phyloP scores from a whole-genome alignment of 1,140 invertebrate genomes.

The Choristoneura fumiferana region DNA sequence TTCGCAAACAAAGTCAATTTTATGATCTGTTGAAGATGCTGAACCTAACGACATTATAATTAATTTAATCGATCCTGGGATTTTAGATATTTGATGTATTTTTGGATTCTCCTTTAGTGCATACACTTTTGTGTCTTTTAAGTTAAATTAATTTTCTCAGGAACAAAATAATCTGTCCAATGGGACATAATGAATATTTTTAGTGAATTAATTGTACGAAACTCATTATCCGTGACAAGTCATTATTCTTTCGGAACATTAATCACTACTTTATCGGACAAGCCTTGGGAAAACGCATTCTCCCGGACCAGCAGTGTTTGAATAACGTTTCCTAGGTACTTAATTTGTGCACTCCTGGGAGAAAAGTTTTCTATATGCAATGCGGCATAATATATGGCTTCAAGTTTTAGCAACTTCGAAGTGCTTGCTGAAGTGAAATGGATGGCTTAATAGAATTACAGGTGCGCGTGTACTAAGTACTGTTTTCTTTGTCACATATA shows the following conservation, averaged over 20 bases:
- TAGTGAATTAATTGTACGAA: slow-evolving; percentile 17
- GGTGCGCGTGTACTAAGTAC: no score
- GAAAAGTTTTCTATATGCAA: slow-evolving; percentile 18
- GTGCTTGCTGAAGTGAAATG: neutral
- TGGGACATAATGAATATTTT: neutral
- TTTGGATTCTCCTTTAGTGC: no score
- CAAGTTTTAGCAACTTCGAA: slow-evolving; percentile 12
- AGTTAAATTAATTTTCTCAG: no score
- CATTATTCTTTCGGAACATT: slow-evolving; percentile 19
- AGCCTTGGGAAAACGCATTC: slow-evolving; percentile 6
- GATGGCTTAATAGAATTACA: slow-evolving; percentile 12
- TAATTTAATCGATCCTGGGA: no score
- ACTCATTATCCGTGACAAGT: slow-evolving; percentile 19
- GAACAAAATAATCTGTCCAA: no score
- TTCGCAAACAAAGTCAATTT: no score
- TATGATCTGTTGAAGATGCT: no score
- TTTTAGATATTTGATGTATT: no score
- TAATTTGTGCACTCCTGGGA: slow-evolving; percentile 20
- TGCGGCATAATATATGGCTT: slow-evolving; percentile 17
- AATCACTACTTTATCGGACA: slow-evolving; percentile 21
- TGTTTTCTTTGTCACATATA: no score
- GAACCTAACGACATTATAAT: no score
- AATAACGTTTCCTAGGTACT: slow-evolving; percentile 19
- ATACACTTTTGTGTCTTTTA: no score
- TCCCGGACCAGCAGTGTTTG: slow-evolving; percentile 8